Evolutionary conservation across 2,888 invertebrate species (phyloP), one percentile per base, ranked within the genome.

Genomic region (Stegophylla sp.): DNA sequence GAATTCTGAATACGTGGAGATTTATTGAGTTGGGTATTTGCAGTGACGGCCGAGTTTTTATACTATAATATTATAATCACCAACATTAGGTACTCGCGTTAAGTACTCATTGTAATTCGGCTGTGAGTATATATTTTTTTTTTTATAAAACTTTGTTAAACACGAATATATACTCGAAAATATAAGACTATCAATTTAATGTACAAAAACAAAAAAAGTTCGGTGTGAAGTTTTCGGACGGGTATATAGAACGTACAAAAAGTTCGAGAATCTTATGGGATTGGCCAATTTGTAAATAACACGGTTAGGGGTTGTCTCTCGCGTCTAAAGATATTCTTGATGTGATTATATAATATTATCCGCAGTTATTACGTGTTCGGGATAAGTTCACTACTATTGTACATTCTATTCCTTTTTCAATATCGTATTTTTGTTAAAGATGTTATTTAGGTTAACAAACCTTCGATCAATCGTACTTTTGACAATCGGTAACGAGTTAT

Each of bases 221-320:
- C 10, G 5, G 53, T 41, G 71, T 71, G 53, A 34, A 71, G 53
- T 56, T 71, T 23, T 23, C n/a, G 4, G 53, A 10, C 20, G 15
- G 20, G 20, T 13, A 53, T n/a, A n/a, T n/a, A n/a, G n/a, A 53
- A 71, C 69, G 34, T 67, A 45, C n/a, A 34, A 15, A 41, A 41
- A 53, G 53, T 53, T 28, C 20, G 0, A 17, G 23, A 17, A 41
- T 71, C 53, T 71, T 17, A 17, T 41, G 41, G 23, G 41, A 41
- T 56, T 56, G 41, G 23, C 15, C 41, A 71, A 71, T 71, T 71
- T 56, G 53, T 71, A 56, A 56, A 56, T 53, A 71, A 71, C 41
- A 69, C 12, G n/a, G n/a, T 69, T 67, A 69, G 67, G 26, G 67
- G 26, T 26, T 26, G 48, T 51, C 28, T 69, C 48, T 48, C 48